Evolutionary conservation across 2,113 vertebrate species (phyloP).

Genomic region (Sinocyclocheilus anshuiensis): DNA sequence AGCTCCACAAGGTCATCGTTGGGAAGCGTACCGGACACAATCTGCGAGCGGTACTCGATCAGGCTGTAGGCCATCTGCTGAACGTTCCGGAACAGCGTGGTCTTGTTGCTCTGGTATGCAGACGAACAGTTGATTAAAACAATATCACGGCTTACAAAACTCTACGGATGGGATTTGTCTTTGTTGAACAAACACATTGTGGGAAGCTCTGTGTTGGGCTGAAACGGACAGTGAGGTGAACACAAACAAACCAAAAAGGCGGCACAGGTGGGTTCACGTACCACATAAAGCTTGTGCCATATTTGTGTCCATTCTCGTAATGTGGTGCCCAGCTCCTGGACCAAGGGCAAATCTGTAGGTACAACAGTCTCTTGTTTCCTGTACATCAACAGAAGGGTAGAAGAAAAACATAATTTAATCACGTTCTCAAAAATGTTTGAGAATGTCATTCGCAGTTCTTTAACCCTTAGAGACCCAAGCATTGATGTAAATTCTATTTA

Average conservation of each 20-base stretch:
- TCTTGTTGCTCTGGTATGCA: slow-evolving; percentile 81
- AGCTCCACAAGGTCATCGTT: slow-evolving; percentile 95
- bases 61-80: slow-evolving; percentile 92
- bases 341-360: slow-evolving; percentile 87
- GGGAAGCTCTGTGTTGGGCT: slow-evolving; percentile 2
- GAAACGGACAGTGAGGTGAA: neutral
- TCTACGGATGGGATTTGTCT: neutral
- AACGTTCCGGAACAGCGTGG: slow-evolving; percentile 79
- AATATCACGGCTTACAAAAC: slow-evolving; percentile 17
- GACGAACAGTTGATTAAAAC: slow-evolving; percentile 45
- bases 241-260: neutral
- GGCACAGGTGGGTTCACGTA: slow-evolving; percentile 64
- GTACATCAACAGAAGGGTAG: slow-evolving; percentile 42
- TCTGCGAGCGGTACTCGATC: slow-evolving; percentile 94
- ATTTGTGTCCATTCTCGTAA: slow-evolving; percentile 93
- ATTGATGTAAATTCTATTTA: neutral
- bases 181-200: slow-evolving; percentile 31
- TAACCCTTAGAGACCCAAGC: neutral
- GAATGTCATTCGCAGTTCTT: slow-evolving; percentile 16
- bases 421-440: slow-evolving; percentile 49
- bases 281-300: slow-evolving; percentile 93
- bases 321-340: slow-evolving; percentile 87
- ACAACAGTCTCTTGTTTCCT: slow-evolving; percentile 91
- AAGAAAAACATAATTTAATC: slow-evolving; percentile 58
- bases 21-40: slow-evolving; percentile 92